Evolutionary conservation across 2,797 vertebrate species (phyloP).

Genomic region (Malacoctenus gilli): DNA sequence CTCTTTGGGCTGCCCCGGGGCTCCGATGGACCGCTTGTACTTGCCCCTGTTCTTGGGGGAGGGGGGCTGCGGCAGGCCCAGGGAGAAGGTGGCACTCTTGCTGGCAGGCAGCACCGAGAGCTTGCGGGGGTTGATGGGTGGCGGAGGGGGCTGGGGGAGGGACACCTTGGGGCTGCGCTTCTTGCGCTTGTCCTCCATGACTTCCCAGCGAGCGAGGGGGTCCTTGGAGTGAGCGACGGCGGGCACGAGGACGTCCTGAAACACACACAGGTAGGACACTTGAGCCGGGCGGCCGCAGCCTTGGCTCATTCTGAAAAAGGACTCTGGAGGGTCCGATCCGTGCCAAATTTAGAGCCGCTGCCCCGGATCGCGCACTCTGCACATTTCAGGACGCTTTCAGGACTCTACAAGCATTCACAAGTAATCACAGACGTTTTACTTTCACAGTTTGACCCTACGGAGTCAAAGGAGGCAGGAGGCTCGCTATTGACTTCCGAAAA

Average conservation of each 20-base stretch:
- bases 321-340: constrained; percentile 12
- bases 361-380: constrained; percentile 28
- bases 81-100: constrained; percentile 90
- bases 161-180: constrained; percentile 91
- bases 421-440: no score
- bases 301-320: no score
- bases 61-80: constrained; percentile 90
- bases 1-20: constrained; percentile 78
- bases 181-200: constrained; percentile 94
- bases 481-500: no score
- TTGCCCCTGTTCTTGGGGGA: constrained; percentile 92
- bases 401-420: constrained; percentile 4
- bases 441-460: no score
- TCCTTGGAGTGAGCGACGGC: neutral
- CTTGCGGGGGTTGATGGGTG: constrained; percentile 86
- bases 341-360: constrained; percentile 42
- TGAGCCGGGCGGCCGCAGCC: no score
- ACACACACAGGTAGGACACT: neutral
- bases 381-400: constrained; percentile 19
- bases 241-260: constrained; percentile 46
- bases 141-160: constrained; percentile 83
- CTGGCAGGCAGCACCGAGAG: constrained; percentile 88
- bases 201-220: no score
- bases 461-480: no score
- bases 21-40: constrained; percentile 86